These are phyloP conservation scores for Sylvilagus floridanus DNA, from an alignment of 2,797 vertebrate genomes.

Conservation along the genomic window DNA sequence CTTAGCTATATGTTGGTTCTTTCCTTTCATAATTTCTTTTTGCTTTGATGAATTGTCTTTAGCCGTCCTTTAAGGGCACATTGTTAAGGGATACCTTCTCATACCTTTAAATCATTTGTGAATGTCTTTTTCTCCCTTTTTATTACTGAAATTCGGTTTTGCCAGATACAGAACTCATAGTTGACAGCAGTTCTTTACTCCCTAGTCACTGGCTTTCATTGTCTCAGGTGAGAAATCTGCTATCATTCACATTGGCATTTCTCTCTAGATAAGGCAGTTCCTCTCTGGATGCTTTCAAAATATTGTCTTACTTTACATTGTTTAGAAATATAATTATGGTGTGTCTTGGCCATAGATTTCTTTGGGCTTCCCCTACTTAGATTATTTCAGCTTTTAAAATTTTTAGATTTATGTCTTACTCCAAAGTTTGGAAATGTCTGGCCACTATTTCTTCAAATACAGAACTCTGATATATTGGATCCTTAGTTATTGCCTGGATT, in stretches of 20 bases:
- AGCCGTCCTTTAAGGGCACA: neutral
- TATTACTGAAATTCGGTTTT: neutral
- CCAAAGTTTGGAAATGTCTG: neutral
- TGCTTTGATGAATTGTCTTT: conserved; percentile 5
- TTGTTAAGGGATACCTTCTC: neutral
- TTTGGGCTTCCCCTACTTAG: neutral
- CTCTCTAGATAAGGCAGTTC: neutral
- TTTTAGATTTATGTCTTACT: neutral
- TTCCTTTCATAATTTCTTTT: neutral
- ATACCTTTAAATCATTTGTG: conserved; percentile 3
- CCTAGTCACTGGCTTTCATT: neutral
- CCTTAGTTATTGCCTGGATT: neutral
- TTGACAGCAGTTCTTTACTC: neutral
- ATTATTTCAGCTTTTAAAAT: neutral
- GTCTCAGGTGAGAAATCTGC: conserved; percentile 24
- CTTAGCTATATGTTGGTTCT: neutral
- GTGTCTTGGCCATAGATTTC: neutral
- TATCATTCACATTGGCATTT: neutral
- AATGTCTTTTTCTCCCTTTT: neutral
- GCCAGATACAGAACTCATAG: neutral
- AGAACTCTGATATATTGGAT: neutral
- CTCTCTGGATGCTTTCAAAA: neutral
- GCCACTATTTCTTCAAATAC: conserved; percentile 17
- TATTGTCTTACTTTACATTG: neutral
- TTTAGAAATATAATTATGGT: conserved; percentile 22